These are phyloP conservation scores for Cydia fagiglandana DNA, from an alignment of 1,140 invertebrate species.

Conservation along the genomic window DNA sequence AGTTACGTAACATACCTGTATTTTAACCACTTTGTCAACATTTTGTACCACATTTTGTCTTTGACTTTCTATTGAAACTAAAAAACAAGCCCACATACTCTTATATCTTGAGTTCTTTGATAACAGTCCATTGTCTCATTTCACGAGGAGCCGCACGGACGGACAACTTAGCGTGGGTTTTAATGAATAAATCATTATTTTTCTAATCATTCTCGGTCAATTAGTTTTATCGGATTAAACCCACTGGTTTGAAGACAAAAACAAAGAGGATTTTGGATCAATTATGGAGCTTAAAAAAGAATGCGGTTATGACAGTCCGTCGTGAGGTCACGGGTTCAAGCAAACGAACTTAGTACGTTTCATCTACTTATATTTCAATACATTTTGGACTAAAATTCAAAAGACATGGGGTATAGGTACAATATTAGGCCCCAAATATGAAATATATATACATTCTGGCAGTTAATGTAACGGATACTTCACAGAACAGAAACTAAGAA, in stretches of 20 bases:
- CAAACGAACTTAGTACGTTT: background rate
- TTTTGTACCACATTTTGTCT: background rate
- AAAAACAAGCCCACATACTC: slow-evolving; percentile 6
- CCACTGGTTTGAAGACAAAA: slow-evolving; percentile 24
- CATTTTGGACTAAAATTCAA: too few species aligned
- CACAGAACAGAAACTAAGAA: too few species aligned
- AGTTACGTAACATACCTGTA: too few species aligned
- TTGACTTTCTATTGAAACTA: slow-evolving; percentile 19
- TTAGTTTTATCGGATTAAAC: slow-evolving; percentile 26
- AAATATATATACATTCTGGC: too few species aligned
- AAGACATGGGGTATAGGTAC: too few species aligned
- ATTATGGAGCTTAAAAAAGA: slow-evolving; percentile 15
- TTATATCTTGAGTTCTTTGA: slow-evolving; percentile 7
- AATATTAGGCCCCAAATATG: too few species aligned
- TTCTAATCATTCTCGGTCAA: slow-evolving; percentile 25
- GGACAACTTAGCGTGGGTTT: slow-evolving; percentile 19
- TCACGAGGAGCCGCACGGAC: background rate
- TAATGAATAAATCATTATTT: slow-evolving; percentile 30
- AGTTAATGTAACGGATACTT: too few species aligned
- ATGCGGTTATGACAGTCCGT: background rate
- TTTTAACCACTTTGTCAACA: background rate
- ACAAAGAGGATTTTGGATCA: slow-evolving; percentile 22
- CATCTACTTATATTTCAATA: too few species aligned
- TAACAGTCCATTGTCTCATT: slow-evolving; percentile 22
- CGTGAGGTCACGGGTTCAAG: background rate